Conservation (phyloP, 2,113 vertebrate genomes). For the Acanthochromis polyacanthus region DNA sequence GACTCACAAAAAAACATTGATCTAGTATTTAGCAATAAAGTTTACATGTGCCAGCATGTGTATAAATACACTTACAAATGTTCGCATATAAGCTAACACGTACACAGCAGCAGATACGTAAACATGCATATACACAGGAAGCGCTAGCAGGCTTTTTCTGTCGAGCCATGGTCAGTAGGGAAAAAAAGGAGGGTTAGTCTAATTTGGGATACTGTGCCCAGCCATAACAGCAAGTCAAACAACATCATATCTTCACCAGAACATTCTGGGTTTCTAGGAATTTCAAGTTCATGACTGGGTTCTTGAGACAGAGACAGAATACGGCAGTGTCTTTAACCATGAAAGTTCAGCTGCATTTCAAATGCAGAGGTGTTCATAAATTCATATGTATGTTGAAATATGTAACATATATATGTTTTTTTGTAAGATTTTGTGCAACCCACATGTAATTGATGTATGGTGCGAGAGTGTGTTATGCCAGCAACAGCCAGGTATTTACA, state of each 20-base stretch:
- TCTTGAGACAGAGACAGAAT: constrained; percentile 20
- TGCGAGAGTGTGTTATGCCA: constrained; percentile 67
- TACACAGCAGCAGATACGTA: constrained; percentile 17
- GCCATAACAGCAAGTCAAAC: constrained; percentile 69
- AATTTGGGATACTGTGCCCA: constrained; percentile 63
- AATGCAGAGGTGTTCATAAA: constrained; percentile 5
- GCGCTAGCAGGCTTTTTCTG: constrained; percentile 57
- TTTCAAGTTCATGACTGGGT: constrained; percentile 43
- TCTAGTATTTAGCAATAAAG: constrained; percentile 17
- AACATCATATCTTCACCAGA: constrained; percentile 59
- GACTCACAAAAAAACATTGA: constrained; percentile 16
- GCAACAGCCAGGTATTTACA: constrained; percentile 73
- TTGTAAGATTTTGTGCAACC: constrained; percentile 35
- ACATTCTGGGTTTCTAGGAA: constrained; percentile 58
- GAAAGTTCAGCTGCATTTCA: background rate
- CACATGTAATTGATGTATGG: constrained; percentile 39
- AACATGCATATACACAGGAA: constrained; percentile 37
- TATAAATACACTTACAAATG: constrained; percentile 31
- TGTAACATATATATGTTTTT: constrained; percentile 30
- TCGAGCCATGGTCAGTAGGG: constrained; percentile 59
- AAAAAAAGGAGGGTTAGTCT: constrained; percentile 51
- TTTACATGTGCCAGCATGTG: constrained; percentile 5
- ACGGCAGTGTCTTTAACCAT: background rate
- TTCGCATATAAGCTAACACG: constrained; percentile 22
- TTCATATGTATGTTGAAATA: constrained; percentile 3